Evolutionary conservation across 2,888 invertebrate species (phyloP).

Genomic region (Fragum whitleyi): DNA sequence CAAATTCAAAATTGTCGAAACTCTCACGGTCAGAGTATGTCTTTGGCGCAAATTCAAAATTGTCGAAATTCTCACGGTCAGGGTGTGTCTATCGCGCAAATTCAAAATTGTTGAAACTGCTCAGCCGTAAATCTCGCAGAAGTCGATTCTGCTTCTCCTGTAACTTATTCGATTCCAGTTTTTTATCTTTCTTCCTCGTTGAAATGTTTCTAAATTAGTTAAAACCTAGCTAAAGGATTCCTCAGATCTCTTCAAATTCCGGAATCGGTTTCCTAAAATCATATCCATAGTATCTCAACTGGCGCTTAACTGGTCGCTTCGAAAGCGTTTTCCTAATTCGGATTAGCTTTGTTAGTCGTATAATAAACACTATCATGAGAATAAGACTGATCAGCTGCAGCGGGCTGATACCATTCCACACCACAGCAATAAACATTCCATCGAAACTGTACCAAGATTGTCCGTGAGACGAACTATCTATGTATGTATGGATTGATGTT

Average conservation of each 20-base stretch:
- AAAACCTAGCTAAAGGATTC: background rate
- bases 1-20: too few relatives aligned
- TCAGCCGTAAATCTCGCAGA: too few relatives aligned
- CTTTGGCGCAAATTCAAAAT: too few relatives aligned
- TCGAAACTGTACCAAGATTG: conserved; percentile 48
- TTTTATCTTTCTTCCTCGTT: too few relatives aligned
- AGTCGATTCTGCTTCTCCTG: too few relatives aligned
- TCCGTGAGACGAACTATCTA: conserved; percentile 29
- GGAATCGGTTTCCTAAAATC: conserved; percentile 17
- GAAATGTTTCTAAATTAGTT: too few relatives aligned
- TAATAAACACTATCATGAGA: conserved; percentile 18
- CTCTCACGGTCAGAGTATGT: too few relatives aligned
- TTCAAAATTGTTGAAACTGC: too few relatives aligned
- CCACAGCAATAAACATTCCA: conserved; percentile 38
- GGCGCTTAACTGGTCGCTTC: conserved; percentile 8
- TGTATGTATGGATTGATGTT: conserved; percentile 35
- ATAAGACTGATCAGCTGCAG: conserved; percentile 29
- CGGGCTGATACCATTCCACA: conserved; percentile 34
- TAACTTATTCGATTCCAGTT: too few relatives aligned
- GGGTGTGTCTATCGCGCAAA: too few relatives aligned
- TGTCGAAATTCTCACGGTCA: too few relatives aligned
- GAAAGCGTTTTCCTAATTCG: conserved; percentile 25
- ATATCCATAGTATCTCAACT: conserved; percentile 12
- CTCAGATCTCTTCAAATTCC: conserved; percentile 18
- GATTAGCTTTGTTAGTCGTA: conserved; percentile 23